phyloP scores from a whole-genome alignment of 2,113 vertebrate species.

The Triplophysa rosa region DNA sequence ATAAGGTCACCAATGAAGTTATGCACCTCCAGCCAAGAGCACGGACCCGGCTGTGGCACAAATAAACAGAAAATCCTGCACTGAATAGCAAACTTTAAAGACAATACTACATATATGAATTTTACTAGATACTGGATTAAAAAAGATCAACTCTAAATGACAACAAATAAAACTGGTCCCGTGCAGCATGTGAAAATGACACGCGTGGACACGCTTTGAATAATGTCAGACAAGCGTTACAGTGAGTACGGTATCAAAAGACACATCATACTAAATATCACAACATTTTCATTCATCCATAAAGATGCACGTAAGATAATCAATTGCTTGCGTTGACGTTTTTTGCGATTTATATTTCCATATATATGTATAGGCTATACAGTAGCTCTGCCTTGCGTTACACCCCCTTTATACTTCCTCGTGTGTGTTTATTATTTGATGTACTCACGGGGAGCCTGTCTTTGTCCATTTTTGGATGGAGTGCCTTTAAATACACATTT shows the following conservation, averaged over 20 bases:
- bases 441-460: conserved; percentile 51
- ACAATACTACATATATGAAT: no score
- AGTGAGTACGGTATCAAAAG: background rate
- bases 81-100: no score
- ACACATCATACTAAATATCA: conserved; percentile 13
- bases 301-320: background rate
- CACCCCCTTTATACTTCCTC: background rate
- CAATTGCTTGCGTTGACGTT: background rate
- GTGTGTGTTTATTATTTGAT: background rate
- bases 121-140: background rate
- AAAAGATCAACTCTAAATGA: background rate
- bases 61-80: background rate
- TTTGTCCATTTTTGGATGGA: conserved; percentile 47
- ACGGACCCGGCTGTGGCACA: conserved; percentile 61
- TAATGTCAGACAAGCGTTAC: background rate
- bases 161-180: background rate
- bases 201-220: conserved; percentile 10
- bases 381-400: background rate
- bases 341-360: background rate
- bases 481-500: background rate
- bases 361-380: background rate
- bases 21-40: conserved; percentile 79
- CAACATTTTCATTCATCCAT: conserved; percentile 11
- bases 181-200: conserved; percentile 19
- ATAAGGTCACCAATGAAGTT: conserved; percentile 76